Evolutionary conservation across 2,888 invertebrate genomes (phyloP).

Genomic region (Sinelater perroti): DNA sequence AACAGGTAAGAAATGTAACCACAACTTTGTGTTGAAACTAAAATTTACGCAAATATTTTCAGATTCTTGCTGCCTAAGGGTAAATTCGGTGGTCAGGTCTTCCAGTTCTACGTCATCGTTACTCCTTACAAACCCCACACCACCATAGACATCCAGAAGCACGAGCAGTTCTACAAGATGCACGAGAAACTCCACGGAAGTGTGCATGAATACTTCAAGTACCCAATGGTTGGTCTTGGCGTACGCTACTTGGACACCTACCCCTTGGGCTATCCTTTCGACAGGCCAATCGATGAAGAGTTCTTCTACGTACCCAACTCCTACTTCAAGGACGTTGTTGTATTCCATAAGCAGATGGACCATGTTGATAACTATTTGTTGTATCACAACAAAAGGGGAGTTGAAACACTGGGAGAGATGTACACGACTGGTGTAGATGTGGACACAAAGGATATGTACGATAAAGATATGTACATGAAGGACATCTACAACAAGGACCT

Average conservation of each 20-base stretch:
- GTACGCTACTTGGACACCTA: conserved; percentile 62
- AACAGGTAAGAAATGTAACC: conserved; percentile 51
- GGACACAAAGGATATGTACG: background rate
- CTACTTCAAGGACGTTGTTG: conserved; percentile 70
- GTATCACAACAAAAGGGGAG: background rate
- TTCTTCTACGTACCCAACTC: conserved; percentile 74
- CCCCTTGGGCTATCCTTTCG: conserved; percentile 79
- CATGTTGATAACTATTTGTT: background rate
- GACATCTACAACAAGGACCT: too few species aligned
- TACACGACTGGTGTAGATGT: background rate
- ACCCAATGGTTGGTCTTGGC: conserved; percentile 46
- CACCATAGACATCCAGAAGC: background rate
- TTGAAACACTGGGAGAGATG: background rate
- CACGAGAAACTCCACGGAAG: conserved; percentile 22
- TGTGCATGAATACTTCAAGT: conserved; percentile 7
- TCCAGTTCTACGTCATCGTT: conserved; percentile 64
- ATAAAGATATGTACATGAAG: too few species aligned
- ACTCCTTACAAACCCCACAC: conserved; percentile 53
- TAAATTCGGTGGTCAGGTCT: conserved; percentile 68
- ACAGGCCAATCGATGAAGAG: conserved; percentile 69
- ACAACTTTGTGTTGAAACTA: background rate
- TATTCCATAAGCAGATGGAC: conserved; percentile 65
- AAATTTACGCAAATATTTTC: background rate
- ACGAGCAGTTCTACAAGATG: background rate
- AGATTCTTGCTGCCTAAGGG: conserved; percentile 74